These are phyloP conservation scores for Microcaecilia unicolor DNA, from an alignment of 2,797 vertebrate species.

Conservation along the genomic window DNA sequence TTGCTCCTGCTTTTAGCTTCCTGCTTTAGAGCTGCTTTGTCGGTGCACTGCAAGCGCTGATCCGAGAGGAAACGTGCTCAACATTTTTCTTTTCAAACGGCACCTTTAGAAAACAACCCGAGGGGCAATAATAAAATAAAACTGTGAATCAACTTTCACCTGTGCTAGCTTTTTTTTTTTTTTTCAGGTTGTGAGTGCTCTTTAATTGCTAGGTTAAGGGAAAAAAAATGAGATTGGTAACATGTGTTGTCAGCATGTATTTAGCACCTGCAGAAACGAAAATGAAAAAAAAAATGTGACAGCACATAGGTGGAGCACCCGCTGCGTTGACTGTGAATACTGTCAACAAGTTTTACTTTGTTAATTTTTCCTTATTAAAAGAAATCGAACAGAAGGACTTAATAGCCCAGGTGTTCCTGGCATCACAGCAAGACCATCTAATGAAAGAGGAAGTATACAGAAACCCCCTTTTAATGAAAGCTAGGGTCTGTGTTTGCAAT, in stretches of 20 bases:
- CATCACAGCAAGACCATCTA: constrained; percentile 9
- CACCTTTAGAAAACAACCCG: constrained; percentile 17
- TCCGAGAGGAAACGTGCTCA: too few relatives aligned
- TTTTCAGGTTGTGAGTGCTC: constrained; percentile 37
- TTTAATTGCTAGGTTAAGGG: constrained; percentile 53
- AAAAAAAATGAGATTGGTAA: constrained; percentile 50
- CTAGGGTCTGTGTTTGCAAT: neutral
- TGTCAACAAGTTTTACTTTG: constrained; percentile 62
- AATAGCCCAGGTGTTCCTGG: constrained; percentile 39
- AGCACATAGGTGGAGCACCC: constrained; percentile 48
- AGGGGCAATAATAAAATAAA: constrained; percentile 8
- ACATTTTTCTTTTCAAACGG: too few relatives aligned
- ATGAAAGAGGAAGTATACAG: constrained; percentile 16
- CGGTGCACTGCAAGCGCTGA: too few relatives aligned
- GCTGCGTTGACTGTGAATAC: constrained; percentile 30
- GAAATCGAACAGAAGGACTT: constrained; percentile 29
- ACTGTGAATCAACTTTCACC: constrained; percentile 44
- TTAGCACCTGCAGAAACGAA: constrained; percentile 71
- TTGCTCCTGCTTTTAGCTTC: too few relatives aligned
- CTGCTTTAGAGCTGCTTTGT: too few relatives aligned
- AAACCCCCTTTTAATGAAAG: constrained; percentile 17
- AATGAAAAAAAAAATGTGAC: constrained; percentile 51
- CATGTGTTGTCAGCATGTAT: constrained; percentile 67
- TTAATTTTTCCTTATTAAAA: constrained; percentile 60
- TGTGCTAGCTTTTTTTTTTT: constrained; percentile 37